Base-by-base conservation (phyloP, 2,888 invertebrate genomes). In the Thymelicus sylvestris region DNA sequence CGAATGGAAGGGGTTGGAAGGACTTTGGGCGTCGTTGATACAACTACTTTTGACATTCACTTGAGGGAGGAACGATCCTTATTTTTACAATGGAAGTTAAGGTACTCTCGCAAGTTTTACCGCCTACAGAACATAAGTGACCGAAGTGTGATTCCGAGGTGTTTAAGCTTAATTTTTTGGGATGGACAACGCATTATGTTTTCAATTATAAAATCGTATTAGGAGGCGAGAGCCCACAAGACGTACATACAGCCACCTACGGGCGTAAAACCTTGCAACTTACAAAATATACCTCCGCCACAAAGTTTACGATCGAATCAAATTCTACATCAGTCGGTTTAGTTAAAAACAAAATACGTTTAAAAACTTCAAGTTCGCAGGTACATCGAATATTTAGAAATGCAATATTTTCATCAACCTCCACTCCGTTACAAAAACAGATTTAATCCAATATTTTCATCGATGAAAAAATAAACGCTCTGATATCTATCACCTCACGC, bases 401-500 rank as follows among this genome's bases (percentile, higher is more conserved):
- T n/a, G 44, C 62, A 70, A 64, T 41, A 76, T 76, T 76, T 73
- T 70, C 71, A 78, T 74, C 77, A 66, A 75, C 64, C 75, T 64
- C 62, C 73, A 71, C 71, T 64, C 47, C 47, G 66, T 72, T 72
- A 73, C 73, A 67, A 72, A 73, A 77, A 76, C 78, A 77, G 74
- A 76, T 74, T 78, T 78, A 83, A 83, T 83, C 80, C 80, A 85
- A 87, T 81, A 84, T 82, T 81, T 79, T 81, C 74, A 80, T 83
- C 81, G 79, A 83, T 90, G 89, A 86, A 90, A 91, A 91, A 90
- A 91, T 90, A 91, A 90, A 86, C 86, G 80, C 85, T 89, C 87
- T 88, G 85, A 74, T 75, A 73, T 71, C 55, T 38, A 73, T 69
- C 62, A 84, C 75, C 80, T 78, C 77, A 78, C 77, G 68, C 10